Evolutionary conservation across 1,140 invertebrate species (phyloP).

Genomic region (Drosophila sp.): DNA sequence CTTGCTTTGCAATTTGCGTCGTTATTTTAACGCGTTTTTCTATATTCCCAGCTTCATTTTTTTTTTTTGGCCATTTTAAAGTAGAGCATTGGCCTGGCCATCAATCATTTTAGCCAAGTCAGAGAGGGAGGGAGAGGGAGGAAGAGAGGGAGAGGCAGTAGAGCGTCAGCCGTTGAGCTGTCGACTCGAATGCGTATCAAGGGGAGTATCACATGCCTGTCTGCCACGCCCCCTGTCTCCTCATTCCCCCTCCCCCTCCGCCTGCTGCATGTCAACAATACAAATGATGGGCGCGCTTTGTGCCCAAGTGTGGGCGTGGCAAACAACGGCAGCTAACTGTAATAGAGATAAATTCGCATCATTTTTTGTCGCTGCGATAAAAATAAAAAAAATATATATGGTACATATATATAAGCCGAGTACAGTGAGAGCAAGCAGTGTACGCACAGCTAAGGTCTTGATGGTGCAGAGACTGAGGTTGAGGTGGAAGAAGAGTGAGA

Average conservation of each 20-base stretch:
- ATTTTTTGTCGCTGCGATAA: slow-evolving; percentile 76
- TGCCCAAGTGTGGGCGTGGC: slow-evolving; percentile 59
- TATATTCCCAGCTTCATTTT: neutral
- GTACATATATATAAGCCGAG: neutral
- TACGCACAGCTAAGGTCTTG: slow-evolving; percentile 3
- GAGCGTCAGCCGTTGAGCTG: slow-evolving; percentile 63
- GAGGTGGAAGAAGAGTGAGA: too few species aligned
- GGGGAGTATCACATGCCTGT: slow-evolving; percentile 56
- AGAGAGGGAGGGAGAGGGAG: neutral
- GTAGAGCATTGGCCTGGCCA: slow-evolving; percentile 68
- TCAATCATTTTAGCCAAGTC: slow-evolving; percentile 71
- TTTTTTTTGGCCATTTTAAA: slow-evolving; percentile 63
- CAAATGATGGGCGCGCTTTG: slow-evolving; percentile 75
- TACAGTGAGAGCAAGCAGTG: slow-evolving; percentile 34
- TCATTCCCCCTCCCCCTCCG: slow-evolving; percentile 36
- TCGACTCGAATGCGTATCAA: slow-evolving; percentile 73
- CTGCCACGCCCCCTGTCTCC: slow-evolving; percentile 33
- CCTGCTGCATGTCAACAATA: slow-evolving; percentile 71
- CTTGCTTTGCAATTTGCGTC: slow-evolving; percentile 53
- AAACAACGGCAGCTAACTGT: slow-evolving; percentile 67
- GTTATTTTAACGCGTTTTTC: slow-evolving; percentile 34
- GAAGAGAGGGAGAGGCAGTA: slow-evolving; percentile 24
- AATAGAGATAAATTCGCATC: slow-evolving; percentile 82
- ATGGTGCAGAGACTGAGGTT: neutral
- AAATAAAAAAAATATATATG: too few species aligned